Conservation (phyloP, 2,113 vertebrate genomes). For the Ellobius talpinus region DNA sequence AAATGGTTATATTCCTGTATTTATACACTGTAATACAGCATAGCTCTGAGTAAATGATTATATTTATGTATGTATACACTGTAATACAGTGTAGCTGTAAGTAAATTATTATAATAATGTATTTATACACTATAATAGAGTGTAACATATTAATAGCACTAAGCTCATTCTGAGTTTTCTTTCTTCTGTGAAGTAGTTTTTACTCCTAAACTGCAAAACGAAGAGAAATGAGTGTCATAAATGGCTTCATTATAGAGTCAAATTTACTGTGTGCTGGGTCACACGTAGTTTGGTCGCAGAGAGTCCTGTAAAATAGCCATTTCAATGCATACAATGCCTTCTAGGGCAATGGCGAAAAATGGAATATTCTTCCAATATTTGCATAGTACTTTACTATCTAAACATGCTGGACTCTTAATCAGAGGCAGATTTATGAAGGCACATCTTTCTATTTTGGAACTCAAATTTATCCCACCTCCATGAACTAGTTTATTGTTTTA, state of each 20-base stretch:
- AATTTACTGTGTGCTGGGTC: not conserved
- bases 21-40: not conserved
- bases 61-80: not conserved
- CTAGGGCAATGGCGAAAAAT: not conserved
- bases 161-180: not conserved
- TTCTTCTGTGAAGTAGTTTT: not conserved
- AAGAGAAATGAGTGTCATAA: not conserved
- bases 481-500: constrained; percentile 44
- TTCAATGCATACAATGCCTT: not conserved
- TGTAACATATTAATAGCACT: not conserved
- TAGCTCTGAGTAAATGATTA: not conserved
- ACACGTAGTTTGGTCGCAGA: not conserved
- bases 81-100: not conserved
- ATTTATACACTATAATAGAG: not conserved
- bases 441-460: constrained; percentile 48
- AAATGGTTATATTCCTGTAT: not conserved
- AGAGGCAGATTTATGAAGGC: not conserved
- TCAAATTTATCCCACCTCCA: constrained; percentile 41
- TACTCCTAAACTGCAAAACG: not conserved
- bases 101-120: not conserved
- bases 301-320: not conserved
- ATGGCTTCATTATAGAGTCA: not conserved
- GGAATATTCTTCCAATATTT: not conserved
- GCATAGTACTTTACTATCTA: not conserved
- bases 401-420: not conserved